phyloP scores from a whole-genome alignment of 2,113 vertebrate species.

The Elaphurus davidianus region DNA sequence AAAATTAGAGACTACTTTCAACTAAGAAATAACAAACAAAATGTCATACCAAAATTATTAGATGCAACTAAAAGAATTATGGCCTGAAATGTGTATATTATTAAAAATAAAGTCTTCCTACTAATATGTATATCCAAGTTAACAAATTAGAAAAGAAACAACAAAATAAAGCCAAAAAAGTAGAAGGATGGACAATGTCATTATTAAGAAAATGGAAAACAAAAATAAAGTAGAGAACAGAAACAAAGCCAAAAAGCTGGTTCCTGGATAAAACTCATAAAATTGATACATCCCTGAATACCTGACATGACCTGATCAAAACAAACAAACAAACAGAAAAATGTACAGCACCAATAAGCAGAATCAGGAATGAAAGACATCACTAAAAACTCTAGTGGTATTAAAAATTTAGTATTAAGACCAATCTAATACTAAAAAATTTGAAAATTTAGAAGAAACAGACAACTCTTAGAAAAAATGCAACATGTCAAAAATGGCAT shows the following conservation, averaged over 20 bases:
- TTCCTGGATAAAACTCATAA: background rate
- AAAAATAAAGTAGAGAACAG: background rate
- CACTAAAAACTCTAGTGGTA: background rate
- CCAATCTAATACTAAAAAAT: background rate
- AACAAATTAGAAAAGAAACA: background rate
- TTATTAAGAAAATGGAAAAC: background rate
- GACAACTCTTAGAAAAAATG: background rate
- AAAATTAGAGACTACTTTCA: conserved; percentile 27
- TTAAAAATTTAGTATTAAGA: background rate
- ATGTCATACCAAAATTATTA: background rate
- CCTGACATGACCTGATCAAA: background rate
- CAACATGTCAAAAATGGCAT: background rate
- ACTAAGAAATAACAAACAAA: conserved; percentile 24
- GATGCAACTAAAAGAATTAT: background rate
- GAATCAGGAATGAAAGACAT: background rate
- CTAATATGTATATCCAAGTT: background rate
- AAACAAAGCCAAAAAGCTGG: background rate
- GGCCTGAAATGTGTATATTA: background rate
- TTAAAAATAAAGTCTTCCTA: background rate
- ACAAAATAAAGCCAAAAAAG: background rate
- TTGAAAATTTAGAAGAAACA: background rate
- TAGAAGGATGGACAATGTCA: background rate
- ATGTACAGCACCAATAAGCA: background rate
- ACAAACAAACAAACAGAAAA: background rate
- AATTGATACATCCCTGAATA: background rate